phyloP scores from a whole-genome alignment of 2,113 vertebrate genomes.

The Xyliphius kryptos region DNA sequence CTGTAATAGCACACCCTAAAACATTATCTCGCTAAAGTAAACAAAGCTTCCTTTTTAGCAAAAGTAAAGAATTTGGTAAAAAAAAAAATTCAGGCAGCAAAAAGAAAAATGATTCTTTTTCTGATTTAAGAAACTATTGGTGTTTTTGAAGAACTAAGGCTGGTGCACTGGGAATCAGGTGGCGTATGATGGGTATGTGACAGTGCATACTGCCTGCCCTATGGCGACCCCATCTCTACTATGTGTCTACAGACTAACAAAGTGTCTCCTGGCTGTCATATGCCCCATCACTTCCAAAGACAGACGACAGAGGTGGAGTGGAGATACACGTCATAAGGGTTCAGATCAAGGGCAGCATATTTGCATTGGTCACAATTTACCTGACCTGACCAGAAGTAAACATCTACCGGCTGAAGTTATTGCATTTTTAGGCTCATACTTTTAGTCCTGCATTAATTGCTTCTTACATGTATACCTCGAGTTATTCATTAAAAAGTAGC shows the following conservation, averaged over 20 bases:
- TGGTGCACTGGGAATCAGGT: no score
- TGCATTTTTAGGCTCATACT: no score
- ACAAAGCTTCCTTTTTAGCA: neutral
- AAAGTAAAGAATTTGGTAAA: neutral
- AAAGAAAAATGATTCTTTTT: no score
- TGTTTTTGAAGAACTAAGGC: no score
- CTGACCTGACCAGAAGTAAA: neutral
- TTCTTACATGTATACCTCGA: no score
- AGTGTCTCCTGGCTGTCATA: slow-evolving; percentile 32
- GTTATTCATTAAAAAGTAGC: no score
- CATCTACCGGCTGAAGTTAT: no score
- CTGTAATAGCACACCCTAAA: neutral
- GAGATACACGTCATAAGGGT: neutral
- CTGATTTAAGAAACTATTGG: no score
- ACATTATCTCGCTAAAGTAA: slow-evolving; percentile 8
- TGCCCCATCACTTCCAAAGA: slow-evolving; percentile 41
- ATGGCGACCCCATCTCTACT: slow-evolving; percentile 19
- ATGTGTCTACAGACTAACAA: slow-evolving; percentile 13
- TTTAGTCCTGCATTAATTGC: no score
- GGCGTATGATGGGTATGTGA: slow-evolving; percentile 12
- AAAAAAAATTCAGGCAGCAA: no score
- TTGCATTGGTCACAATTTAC: slow-evolving; percentile 1
- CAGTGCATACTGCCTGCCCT: slow-evolving; percentile 22
- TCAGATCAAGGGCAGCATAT: slow-evolving; percentile 7
- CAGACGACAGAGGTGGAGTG: slow-evolving; percentile 40